These are phyloP conservation scores for Macrosiphum euphorbiae DNA, from an alignment of 2,888 invertebrate genomes.

Conservation along the genomic window DNA sequence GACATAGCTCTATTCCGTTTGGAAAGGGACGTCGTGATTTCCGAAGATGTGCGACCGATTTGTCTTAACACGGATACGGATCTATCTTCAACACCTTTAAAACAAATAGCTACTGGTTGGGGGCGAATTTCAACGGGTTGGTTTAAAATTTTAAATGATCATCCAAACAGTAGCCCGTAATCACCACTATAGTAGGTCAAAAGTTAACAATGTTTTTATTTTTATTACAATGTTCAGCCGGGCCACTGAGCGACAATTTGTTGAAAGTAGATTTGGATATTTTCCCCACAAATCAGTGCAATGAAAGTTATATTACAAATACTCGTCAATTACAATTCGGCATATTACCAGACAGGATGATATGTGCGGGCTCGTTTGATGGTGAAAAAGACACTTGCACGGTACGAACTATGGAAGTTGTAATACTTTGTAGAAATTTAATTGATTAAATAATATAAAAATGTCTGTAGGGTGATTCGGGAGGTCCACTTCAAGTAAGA, in stretches of 20 bases:
- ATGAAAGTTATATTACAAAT: slow-evolving; percentile 48
- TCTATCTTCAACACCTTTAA: not conserved
- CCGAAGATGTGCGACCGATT: slow-evolving; percentile 75
- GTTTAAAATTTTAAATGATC: not conserved
- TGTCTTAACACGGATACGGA: slow-evolving; percentile 71
- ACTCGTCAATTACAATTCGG: slow-evolving; percentile 65
- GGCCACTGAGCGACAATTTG: slow-evolving; percentile 63
- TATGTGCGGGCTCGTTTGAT: slow-evolving; percentile 71
- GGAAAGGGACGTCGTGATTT: slow-evolving; percentile 72
- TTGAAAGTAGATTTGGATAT: slow-evolving; percentile 66
- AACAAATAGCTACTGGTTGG: slow-evolving; percentile 76
- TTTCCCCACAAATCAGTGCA: slow-evolving; percentile 61
- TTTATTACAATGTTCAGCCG: slow-evolving; percentile 46
- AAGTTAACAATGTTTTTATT: too few species aligned
- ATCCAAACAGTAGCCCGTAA: not conserved
- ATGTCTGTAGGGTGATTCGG: slow-evolving; percentile 79
- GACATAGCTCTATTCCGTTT: slow-evolving; percentile 79
- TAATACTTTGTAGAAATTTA: not conserved
- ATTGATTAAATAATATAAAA: not conserved
- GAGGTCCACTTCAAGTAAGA: slow-evolving; percentile 76
- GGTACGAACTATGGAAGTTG: slow-evolving; percentile 53
- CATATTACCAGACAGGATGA: slow-evolving; percentile 68
- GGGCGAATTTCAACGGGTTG: slow-evolving; percentile 72
- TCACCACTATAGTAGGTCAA: too few species aligned
- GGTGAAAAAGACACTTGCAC: slow-evolving; percentile 72